Conservation (phyloP, 2,113 vertebrate genomes). For the Xenopus laevis region DNA sequence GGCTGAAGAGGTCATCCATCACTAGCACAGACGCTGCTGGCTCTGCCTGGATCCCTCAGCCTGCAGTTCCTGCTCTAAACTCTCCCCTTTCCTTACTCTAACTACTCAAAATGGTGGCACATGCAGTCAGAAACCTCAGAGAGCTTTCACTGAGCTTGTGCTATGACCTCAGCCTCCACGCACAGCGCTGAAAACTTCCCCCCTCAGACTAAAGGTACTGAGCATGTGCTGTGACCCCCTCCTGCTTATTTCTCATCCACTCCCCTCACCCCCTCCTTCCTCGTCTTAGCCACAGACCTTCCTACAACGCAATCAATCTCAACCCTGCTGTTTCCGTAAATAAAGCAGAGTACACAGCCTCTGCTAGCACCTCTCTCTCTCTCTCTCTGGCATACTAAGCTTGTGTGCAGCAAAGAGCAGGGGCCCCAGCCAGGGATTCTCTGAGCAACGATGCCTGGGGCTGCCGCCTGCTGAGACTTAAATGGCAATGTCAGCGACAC, state of each 20-base stretch:
- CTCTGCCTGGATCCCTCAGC: slow-evolving; percentile 49
- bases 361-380: slow-evolving; percentile 58
- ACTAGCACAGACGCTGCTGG: slow-evolving; percentile 72
- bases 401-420: slow-evolving; percentile 58
- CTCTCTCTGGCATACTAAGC: slow-evolving; percentile 71
- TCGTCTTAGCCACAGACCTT: slow-evolving; percentile 57
- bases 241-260: slow-evolving; percentile 50
- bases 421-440: slow-evolving; percentile 63
- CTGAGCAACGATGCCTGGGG: slow-evolving; percentile 4
- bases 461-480: not conserved
- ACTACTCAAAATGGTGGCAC: slow-evolving; percentile 97
- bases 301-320: slow-evolving; percentile 69
- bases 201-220: slow-evolving; percentile 81
- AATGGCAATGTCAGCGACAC: slow-evolving; percentile 1
- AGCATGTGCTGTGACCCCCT: slow-evolving; percentile 97
- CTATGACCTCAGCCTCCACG: slow-evolving; percentile 95
- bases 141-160: slow-evolving; percentile 92
- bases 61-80: slow-evolving; percentile 52
- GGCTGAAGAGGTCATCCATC: slow-evolving; percentile 93
- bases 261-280: slow-evolving; percentile 40
- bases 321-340: slow-evolving; percentile 79
- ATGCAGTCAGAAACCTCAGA: slow-evolving; percentile 74
- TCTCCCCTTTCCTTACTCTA: slow-evolving; percentile 75
- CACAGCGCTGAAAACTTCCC: slow-evolving; percentile 82
- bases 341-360: slow-evolving; percentile 67